A percentile compares a stretch with the other conserved stretches of the same genome.
These are phyloP conservation scores for Tragelaphus imberbis DNA, from an alignment of 2,113 vertebrate genomes.

Conservation along the genomic window DNA sequence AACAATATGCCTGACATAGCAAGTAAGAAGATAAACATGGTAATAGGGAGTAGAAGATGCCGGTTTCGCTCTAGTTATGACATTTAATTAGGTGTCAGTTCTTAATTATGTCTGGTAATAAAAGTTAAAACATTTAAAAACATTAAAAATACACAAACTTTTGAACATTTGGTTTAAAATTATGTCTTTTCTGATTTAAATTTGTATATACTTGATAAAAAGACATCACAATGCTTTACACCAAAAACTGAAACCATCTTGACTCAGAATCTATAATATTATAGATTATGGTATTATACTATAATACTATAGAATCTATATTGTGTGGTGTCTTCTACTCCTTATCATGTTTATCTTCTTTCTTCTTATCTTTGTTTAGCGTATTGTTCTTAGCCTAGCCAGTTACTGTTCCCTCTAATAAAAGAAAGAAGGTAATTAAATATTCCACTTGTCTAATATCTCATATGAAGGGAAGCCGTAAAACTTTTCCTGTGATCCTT, in stretches of 20 bases:
- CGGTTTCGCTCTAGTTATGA: neutral
- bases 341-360: neutral
- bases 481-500: neutral
- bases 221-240: neutral
- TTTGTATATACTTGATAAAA: slow-evolving; percentile 10
- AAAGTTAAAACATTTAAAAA: neutral
- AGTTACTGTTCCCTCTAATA: neutral
- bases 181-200: slow-evolving; percentile 10
- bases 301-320: neutral
- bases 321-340: neutral
- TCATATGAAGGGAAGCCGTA: neutral
- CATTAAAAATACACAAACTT: neutral
- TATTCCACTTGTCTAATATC: neutral
- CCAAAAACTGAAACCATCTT: neutral
- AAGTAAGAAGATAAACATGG: neutral
- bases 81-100: neutral
- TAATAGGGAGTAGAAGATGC: neutral
- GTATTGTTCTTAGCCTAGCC: neutral
- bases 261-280: neutral
- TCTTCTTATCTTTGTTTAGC: neutral
- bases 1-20: neutral
- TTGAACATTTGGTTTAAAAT: neutral
- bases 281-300: neutral
- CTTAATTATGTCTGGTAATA: slow-evolving; percentile 22
- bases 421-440: slow-evolving; percentile 14